phyloP scores from a whole-genome alignment of 2,113 vertebrate genomes.

The Leucopsar rothschildi region DNA sequence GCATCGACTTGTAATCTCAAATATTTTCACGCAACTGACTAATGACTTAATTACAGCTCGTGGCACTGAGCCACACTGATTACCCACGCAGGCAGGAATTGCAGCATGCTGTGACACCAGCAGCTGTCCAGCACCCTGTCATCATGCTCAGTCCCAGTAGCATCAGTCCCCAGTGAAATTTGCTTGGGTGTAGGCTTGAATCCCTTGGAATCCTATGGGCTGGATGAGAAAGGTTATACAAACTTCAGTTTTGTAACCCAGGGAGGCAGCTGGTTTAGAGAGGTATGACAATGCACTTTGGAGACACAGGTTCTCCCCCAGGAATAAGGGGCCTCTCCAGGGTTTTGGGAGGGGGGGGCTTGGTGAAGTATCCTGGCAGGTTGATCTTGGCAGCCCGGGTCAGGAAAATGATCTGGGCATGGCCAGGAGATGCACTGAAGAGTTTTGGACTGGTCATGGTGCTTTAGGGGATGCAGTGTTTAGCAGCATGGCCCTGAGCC shows the following conservation, averaged over 20 bases:
- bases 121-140: background rate
- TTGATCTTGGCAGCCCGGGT: background rate
- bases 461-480: background rate
- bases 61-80: background rate
- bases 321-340: fast-evolving
- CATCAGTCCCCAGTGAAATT: background rate
- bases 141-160: background rate
- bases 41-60: slow-evolving; percentile 55
- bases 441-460: fast-evolving
- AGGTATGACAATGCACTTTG: fast-evolving
- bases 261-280: background rate
- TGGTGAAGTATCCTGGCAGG: background rate
- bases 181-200: background rate
- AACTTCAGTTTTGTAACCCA: background rate
- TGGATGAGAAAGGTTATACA: fast-evolving
- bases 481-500: background rate
- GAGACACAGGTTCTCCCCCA: background rate
- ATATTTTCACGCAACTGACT: slow-evolving; percentile 41
- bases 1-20: slow-evolving; percentile 31
- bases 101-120: background rate
- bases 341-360: background rate
- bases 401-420: background rate
- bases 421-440: background rate
- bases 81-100: slow-evolving; percentile 3
- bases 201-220: fast-evolving